These are phyloP conservation scores for Takifugu ocellatus DNA, from an alignment of 2,797 vertebrate species.

Conservation along the genomic window DNA sequence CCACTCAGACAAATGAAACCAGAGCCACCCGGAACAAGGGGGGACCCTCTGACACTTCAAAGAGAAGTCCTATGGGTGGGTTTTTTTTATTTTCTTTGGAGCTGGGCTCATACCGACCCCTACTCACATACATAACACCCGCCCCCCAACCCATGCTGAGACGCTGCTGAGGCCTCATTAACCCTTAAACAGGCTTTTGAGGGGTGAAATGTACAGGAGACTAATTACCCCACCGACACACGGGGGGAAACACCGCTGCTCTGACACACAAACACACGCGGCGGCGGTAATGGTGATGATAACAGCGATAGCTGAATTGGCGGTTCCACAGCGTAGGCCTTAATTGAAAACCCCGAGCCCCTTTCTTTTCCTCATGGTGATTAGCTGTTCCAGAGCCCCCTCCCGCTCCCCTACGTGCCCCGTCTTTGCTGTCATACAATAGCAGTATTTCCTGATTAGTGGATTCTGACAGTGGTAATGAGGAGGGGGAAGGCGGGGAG, in stretches of 20 bases:
- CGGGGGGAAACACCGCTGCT: conserved; percentile 43
- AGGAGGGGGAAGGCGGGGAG: conserved; percentile 71
- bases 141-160: conserved; percentile 82
- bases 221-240: conserved; percentile 87
- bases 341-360: conserved; percentile 94
- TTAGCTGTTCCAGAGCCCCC: conserved; percentile 79
- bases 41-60: conserved; percentile 99
- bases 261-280: conserved; percentile 35
- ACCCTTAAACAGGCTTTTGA: conserved; percentile 99
- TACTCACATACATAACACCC: conserved; percentile 68
- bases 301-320: conserved; percentile 78
- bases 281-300: conserved; percentile 64
- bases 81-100: conserved; percentile 86
- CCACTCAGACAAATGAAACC: conserved; percentile 99
- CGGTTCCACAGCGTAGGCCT: conserved; percentile 50
- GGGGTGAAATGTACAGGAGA: conserved; percentile 86
- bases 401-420: conserved; percentile 32
- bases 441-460: conserved; percentile 61
- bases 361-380: conserved; percentile 79
- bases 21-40: conserved; percentile 98
- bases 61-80: conserved; percentile 98
- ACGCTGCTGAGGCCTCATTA: conserved; percentile 99
- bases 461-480: conserved; percentile 62
- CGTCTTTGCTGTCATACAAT: conserved; percentile 58
- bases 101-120: conserved; percentile 79